Evolutionary conservation across 2,888 invertebrate species (phyloP), one percentile per base, ranked within the genome.

Genomic region (Sinopyrophorus schimmeli): DNA sequence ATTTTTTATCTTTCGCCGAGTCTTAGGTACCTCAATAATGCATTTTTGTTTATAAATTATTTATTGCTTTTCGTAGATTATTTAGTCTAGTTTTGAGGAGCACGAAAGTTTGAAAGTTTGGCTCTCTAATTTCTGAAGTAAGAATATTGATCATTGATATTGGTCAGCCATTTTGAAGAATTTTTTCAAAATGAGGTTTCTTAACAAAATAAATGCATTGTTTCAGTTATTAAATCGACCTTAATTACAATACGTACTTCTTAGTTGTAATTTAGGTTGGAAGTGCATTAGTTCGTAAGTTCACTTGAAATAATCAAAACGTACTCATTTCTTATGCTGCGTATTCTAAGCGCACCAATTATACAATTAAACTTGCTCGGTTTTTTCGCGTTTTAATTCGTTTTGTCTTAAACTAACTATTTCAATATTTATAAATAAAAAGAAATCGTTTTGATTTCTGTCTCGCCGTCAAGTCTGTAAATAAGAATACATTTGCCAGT

Each of bases 81-180:
- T n/a, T n/a, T n/a, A n/a, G n/a, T n/a, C 3, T 4, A 24, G 9
- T 27, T 27, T 27, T 10, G 14, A 27, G 10, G 14, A 9, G 24
- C 24, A 27, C 6, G 11, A 27, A 11, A 27, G 17, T 18, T 10
- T 20, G 5, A 10, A 4, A 35, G 32, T 35, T 38, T 52, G 39
- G 52, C 50, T 59, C 57, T 57, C 54, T 54, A 57, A 57, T 55
- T 43, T 43, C 31, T 24, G 35, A 32, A 20, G 26, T 41, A 47
- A 46, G 37, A 47, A 18, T 57, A 59, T 57, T 51, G 57, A 59
- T 56, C 57, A 56, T n/a, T n/a, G 53, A 52, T 48, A 48, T 51
- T 54, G 52, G 54, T 55, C 59, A 57, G 59, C 59, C 59, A 59
- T 59, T 57, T 57, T 59, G 55, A 53, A 23, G 32, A 31, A 23